Evolutionary conservation across 1,140 invertebrate genomes (phyloP).

Genomic region (Helicoverpa armigera): DNA sequence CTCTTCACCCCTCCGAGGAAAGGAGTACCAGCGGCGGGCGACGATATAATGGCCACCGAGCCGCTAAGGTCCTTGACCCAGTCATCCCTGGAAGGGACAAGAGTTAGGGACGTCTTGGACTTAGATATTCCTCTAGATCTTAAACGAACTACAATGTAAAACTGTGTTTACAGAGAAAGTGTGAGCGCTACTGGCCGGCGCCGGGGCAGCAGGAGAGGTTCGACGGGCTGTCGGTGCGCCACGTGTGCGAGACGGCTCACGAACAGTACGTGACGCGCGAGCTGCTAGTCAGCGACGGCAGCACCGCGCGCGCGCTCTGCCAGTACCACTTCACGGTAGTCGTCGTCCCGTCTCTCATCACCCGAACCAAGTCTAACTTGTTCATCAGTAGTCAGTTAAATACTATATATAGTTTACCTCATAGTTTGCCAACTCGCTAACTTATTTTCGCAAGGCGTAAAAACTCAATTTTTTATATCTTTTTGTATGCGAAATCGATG

Average conservation of each 20-base stretch:
- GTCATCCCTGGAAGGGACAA: too few relatives aligned
- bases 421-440: too few relatives aligned
- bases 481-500: too few relatives aligned
- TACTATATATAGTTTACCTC: too few relatives aligned
- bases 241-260: slow-evolving; percentile 90
- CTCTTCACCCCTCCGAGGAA: not conserved
- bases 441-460: too few relatives aligned
- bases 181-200: slow-evolving; percentile 98
- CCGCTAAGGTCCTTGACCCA: too few relatives aligned
- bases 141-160: not conserved
- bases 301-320: slow-evolving; percentile 91
- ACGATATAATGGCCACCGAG: too few relatives aligned
- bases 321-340: slow-evolving; percentile 96
- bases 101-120: not conserved
- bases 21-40: not conserved
- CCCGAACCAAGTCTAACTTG: too few relatives aligned
- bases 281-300: slow-evolving; percentile 89
- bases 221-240: slow-evolving; percentile 90
- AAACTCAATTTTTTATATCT: too few relatives aligned
- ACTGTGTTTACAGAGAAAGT: slow-evolving; percentile 91
- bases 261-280: slow-evolving; percentile 96
- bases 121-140: not conserved
- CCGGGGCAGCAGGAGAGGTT: slow-evolving; percentile 91
- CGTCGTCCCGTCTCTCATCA: not conserved
- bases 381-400: too few relatives aligned